Evolutionary conservation across 2,888 invertebrate genomes (phyloP), one percentile per base, ranked within the genome.

Genomic region (Papilio protenor): DNA sequence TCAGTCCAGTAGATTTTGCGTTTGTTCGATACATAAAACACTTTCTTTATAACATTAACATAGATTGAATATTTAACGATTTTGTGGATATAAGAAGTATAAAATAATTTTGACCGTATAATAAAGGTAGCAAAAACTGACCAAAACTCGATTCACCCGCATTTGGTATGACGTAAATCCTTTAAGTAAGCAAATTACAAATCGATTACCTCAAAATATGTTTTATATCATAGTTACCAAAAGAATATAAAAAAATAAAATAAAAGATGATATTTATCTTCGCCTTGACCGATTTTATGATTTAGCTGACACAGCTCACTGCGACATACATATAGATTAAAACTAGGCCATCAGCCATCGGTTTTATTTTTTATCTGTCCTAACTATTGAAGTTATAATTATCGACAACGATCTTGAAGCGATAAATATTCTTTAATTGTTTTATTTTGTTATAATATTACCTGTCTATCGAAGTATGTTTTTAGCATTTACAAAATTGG

Each of bases 261-360:
- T 0, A 40, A 40, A n/a, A 40, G 10, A 40, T 18, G 3, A n/a
- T n/a, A 33, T n/a, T 40, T 40, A n/a, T 66, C 64, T 40, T 40
- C 1, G 21, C 66, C 66, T 66, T 66, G 66, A 66, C 66, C 66
- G 66, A 21, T 66, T 66, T 66, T 45, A 45, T 2, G 3, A 45
- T 45, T 45, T 45, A 66, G 66, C 66, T 45, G 66, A 45, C n/a
- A 45, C 45, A 11, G n/a, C 66, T 45, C 45, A 45, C 66, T 66
- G 66, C 12, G 45, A 66, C 66, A 66, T 21, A 66, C 45, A 21
- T 66, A 45, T 66, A 40, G 33, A 66, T 66, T 45, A 45, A 45
- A 66, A 66, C 33, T 45, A 45, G 66, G 66, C 45, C 66, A 45
- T 64, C 64, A n/a, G 40, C 40, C 0, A 66, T n/a, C 66, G 45